Base-by-base conservation (phyloP, 2,113 vertebrate species). In the Scytalopus superciliaris region DNA sequence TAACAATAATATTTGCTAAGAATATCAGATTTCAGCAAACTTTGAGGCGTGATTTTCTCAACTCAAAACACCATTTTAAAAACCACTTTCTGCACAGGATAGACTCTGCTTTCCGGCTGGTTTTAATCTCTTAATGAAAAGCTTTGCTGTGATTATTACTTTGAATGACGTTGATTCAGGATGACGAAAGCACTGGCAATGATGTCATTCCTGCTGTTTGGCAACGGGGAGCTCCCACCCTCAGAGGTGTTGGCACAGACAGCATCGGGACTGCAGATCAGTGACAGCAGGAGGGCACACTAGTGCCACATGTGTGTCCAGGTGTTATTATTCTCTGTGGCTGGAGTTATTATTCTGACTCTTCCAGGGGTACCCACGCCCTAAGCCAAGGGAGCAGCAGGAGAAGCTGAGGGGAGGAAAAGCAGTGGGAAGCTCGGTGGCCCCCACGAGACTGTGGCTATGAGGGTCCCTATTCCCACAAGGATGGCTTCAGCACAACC, bases 401-500 rank as follows among this genome's bases (percentile, higher is more conserved):
- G 60, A 55, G 67, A 31, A 60, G 56, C 12, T 2, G 14, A 24
- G 22, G 45, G 50, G 60, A 37, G 47, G 45, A 30, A 33, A 44
- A 40, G 31, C 31, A 85, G 42, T 19, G 14, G 31, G 68, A 15
- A 49, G 4, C 8, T 23, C 47, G 3, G 0, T 2, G 19, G 66
- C 3, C 30, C 77, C 64, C 10, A 4, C 27, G 9, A 15, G 18
- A 59, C 27, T 12, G 8, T 6, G 68, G 12, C 45, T 40, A 17
- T 14, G 4, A 22, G 40, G 30, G n/a, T 35, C 23, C 42, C 68
- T 37, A 3, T 37, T 31, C 40, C 68, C 1, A 0, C 30, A 23
- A 35, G 27, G 22, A 30, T 63, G 45, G 14, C 7, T 45, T 44
- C 9, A 24, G 6, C 19, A 3, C 53, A 40, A 16, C 25, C 68